phyloP scores from a whole-genome alignment of 1,140 invertebrate genomes.

The Lepidurus apus region DNA sequence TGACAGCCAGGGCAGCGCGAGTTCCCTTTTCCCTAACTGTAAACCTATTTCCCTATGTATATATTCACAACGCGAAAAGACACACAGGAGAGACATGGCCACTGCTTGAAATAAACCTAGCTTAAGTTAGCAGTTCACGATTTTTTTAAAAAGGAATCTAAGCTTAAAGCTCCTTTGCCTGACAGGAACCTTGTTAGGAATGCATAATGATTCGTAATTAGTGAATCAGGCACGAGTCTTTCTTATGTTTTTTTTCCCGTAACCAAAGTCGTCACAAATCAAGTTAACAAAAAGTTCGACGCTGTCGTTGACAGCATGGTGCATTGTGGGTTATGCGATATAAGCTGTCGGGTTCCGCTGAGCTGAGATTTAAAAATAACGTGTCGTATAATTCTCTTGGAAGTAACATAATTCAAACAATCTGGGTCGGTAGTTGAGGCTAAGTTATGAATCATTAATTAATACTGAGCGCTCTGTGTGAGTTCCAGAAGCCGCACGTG shows the following conservation, averaged over 20 bases:
- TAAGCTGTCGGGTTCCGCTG: neutral
- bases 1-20: neutral
- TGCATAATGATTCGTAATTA: neutral
- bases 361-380: neutral
- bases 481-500: neutral
- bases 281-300: neutral
- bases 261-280: neutral
- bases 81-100: neutral
- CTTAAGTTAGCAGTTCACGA: neutral
- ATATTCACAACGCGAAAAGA: neutral
- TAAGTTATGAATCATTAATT: conserved; percentile 22
- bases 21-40: neutral
- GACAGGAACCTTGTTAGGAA: neutral
- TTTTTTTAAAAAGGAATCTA: neutral
- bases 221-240: neutral
- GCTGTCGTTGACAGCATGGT: neutral
- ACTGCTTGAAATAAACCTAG: conserved; percentile 19
- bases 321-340: neutral
- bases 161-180: neutral
- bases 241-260: neutral
- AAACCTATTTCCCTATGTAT: neutral
- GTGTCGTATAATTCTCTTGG: neutral
- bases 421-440: conserved; percentile 1
- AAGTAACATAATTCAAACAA: neutral
- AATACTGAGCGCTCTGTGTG: neutral